Percentiles rank a stretch among this genome's conserved stretches.
phyloP scores from a whole-genome alignment of 2,888 invertebrate species.

The Bellardia bayeri region DNA sequence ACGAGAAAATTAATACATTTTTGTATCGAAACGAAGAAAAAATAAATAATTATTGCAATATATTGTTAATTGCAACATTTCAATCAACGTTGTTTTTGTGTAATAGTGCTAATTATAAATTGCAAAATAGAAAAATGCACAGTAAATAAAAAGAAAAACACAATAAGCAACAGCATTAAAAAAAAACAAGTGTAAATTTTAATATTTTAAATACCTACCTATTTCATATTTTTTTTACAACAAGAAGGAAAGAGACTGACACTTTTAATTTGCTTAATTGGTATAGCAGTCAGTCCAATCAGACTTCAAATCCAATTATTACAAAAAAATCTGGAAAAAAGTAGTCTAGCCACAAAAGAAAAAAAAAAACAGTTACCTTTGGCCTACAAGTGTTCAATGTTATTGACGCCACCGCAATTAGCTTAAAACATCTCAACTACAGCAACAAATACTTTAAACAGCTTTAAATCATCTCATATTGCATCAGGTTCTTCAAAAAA shows the following conservation, averaged over 20 bases:
- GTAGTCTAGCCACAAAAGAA: constrained; percentile 50
- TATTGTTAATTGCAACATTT: constrained; percentile 63
- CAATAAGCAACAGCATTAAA: neutral
- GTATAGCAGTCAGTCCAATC: neutral
- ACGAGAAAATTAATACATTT: constrained; percentile 43
- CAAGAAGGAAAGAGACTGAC: constrained; percentile 1
- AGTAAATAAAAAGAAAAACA: constrained; percentile 31
- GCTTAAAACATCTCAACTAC: constrained; percentile 21
- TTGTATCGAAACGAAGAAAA: neutral
- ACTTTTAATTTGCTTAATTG: neutral
- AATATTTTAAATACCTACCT: constrained; percentile 16
- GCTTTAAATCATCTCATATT: constrained; percentile 48
- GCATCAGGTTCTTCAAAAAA: constrained; percentile 41
- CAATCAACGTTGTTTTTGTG: constrained; percentile 37
- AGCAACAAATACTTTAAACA: constrained; percentile 17
- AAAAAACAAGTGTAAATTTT: constrained; percentile 26
- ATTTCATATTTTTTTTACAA: constrained; percentile 46
- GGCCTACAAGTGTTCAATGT: constrained; percentile 70
- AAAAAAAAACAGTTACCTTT: constrained; percentile 72
- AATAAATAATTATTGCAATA: constrained; percentile 41
- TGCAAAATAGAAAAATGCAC: constrained; percentile 40
- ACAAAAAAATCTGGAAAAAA: constrained; percentile 41
- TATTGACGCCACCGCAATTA: constrained; percentile 49
- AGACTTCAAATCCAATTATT: constrained; percentile 37
- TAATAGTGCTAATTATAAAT: constrained; percentile 56